These are phyloP conservation scores for Catharus ustulatus DNA, from an alignment of 2,797 vertebrate genomes.

Conservation along the genomic window DNA sequence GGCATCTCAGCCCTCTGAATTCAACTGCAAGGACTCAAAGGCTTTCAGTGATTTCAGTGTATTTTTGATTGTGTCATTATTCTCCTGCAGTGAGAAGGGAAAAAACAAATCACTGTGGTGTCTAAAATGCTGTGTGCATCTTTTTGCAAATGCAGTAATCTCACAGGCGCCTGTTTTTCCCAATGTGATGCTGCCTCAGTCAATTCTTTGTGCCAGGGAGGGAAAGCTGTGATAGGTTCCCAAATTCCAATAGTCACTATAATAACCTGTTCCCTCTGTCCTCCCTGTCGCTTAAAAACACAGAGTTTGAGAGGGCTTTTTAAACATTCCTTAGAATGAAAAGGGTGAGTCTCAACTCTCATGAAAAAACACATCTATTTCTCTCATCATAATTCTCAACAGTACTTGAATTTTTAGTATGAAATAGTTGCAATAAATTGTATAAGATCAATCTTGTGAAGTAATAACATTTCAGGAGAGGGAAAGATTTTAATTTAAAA, in stretches of 20 bases:
- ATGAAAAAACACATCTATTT: not conserved
- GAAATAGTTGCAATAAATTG: not conserved
- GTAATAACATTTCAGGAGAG: slow-evolving; percentile 10
- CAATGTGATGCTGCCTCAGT: not conserved
- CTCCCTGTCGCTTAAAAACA: not conserved
- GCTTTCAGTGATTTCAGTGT: not conserved
- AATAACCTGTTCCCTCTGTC: not conserved
- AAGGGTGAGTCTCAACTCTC: not conserved
- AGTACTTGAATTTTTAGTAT: not conserved
- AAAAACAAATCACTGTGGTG: not conserved
- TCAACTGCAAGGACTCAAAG: not conserved
- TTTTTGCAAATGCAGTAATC: slow-evolving; percentile 22
- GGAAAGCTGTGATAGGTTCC: not conserved
- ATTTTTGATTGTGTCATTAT: slow-evolving; percentile 1
- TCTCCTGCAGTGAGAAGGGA: not conserved
- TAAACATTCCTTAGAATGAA: not conserved
- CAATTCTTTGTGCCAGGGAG: not conserved
- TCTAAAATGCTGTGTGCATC: not conserved
- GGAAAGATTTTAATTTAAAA: slow-evolving; percentile 5
- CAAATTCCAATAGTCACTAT: not conserved
- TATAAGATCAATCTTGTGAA: not conserved
- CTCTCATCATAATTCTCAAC: not conserved
- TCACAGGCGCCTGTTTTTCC: not conserved
- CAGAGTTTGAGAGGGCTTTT: not conserved
- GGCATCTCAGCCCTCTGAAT: not conserved